These are phyloP conservation scores for Peromyscus leucopus DNA, from an alignment of 2,113 vertebrate genomes.

Conservation along the genomic window DNA sequence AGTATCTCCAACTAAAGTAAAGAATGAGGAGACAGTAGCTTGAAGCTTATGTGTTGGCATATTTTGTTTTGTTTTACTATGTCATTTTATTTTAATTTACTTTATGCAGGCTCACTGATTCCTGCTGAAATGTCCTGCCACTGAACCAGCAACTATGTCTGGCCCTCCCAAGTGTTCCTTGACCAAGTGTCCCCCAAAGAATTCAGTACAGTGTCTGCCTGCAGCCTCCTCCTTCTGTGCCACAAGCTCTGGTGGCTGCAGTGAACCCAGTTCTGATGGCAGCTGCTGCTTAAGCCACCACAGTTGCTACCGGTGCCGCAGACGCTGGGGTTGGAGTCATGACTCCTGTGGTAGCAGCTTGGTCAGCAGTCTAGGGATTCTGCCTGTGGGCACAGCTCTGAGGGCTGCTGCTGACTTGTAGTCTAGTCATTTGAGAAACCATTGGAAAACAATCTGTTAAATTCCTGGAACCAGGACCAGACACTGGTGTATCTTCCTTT, in stretches of 20 bases:
- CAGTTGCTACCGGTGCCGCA: neutral
- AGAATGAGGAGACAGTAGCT: neutral
- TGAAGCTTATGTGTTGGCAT: neutral
- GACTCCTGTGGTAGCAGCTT: neutral
- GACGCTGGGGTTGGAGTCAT: neutral
- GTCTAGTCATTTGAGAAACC: neutral
- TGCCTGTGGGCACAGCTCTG: neutral
- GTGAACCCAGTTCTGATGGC: neutral
- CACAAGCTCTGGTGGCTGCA: neutral
- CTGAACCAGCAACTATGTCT: constrained; percentile 19
- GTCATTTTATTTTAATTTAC: neutral
- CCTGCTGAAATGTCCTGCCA: neutral
- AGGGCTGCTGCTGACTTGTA: neutral
- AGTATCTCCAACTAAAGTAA: neutral
- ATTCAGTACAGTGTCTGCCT: neutral
- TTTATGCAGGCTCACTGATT: neutral
- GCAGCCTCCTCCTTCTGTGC: neutral
- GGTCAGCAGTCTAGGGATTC: neutral
- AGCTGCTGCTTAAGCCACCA: neutral
- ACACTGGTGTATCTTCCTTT: neutral
- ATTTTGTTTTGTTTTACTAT: neutral
- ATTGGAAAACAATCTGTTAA: neutral
- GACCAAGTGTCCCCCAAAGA: constrained; percentile 1
- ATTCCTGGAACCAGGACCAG: neutral
- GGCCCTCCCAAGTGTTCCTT: neutral